Evolutionary conservation across 2,797 vertebrate genomes (phyloP), one percentile per base, ranked within the genome.

Genomic region (Pogonophryne albipinna): DNA sequence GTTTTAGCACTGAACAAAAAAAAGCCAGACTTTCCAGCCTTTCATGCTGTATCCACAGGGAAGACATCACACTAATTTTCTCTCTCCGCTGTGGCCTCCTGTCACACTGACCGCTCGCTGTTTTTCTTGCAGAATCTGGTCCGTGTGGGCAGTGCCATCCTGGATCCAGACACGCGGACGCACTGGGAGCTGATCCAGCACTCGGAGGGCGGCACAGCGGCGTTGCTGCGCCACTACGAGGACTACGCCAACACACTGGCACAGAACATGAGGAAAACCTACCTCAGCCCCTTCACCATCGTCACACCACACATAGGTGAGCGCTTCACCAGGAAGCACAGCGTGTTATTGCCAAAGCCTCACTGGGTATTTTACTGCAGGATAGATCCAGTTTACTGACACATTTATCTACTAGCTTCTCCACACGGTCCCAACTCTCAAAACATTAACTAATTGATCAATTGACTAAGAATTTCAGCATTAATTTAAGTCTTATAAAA

Each of bases 121-220:
- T 70, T 75, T 27, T 56, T 23, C 73, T 66, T 38, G 45, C 92
- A 99, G 98, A 99, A 99, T 84, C 93, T 99, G 91, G 93, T 99
- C 79, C 95, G 93, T 5, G 97, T 97, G 86, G 97, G 97, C 93
- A 99, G 97, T 0, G 94, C 95, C n/a, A 96, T 99, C 83, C 94
- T 99, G 87, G 95, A 97, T 0, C 69, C 90, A 0, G 93, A 94
- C 72, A 98, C 96, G 4, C 95, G 94, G 72, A 86, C 91, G 0
- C 97, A 98, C 93, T 99, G 98, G 98, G 96, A 98, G 88, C 92
- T 96, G 85, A 98, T 99, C 94, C 98, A 99, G 93, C 95, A 96
- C 92, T 93, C 95, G 0, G 98, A 99, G 85, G 97, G 96, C 0
- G 98, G 97, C 87, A 97, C 97, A 0, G 97, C 97, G 0, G 94